Evolutionary conservation across 2,888 invertebrate genomes (phyloP).

Genomic region (Selenia dentaria): DNA sequence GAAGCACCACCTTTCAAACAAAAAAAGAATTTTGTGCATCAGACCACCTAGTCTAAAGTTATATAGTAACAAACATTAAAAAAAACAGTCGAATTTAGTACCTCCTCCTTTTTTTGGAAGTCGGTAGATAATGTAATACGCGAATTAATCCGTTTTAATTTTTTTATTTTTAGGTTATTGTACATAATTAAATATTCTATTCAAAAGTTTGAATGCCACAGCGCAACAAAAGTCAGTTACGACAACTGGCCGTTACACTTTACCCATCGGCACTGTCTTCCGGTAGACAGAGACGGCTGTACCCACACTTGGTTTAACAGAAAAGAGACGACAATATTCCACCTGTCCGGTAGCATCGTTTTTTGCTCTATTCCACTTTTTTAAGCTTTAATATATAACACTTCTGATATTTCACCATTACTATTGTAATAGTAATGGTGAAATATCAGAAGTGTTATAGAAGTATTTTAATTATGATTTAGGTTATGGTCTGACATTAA

Average conservation of each 20-base stretch:
- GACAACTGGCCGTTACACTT: constrained; percentile 78
- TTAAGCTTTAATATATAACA: constrained; percentile 51
- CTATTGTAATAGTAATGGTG: constrained; percentile 63
- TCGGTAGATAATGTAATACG: too few relatives aligned
- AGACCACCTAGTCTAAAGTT: too few relatives aligned
- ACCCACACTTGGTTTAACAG: constrained; percentile 20
- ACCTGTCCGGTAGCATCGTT: constrained; percentile 64
- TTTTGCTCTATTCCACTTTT: constrained; percentile 55
- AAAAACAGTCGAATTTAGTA: too few relatives aligned
- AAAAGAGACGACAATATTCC: constrained; percentile 54
- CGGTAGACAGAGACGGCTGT: constrained; percentile 57
- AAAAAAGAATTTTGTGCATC: too few relatives aligned
- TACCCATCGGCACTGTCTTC: constrained; percentile 67
- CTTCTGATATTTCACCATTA: too few relatives aligned
- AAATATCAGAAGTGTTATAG: constrained; percentile 49
- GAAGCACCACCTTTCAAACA: too few relatives aligned
- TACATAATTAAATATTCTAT: too few relatives aligned
- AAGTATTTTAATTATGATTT: constrained; percentile 6
- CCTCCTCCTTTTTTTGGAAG: too few relatives aligned
- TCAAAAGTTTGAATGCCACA: constrained; percentile 55
- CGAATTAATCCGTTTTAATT: too few relatives aligned
- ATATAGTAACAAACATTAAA: too few relatives aligned
- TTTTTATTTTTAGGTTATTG: too few relatives aligned
- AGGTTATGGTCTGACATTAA: too few relatives aligned
- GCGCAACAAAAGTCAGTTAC: constrained; percentile 75